These are phyloP conservation scores for Pyrocoelia pectoralis DNA, from an alignment of 2,888 invertebrate genomes.

Conservation along the genomic window DNA sequence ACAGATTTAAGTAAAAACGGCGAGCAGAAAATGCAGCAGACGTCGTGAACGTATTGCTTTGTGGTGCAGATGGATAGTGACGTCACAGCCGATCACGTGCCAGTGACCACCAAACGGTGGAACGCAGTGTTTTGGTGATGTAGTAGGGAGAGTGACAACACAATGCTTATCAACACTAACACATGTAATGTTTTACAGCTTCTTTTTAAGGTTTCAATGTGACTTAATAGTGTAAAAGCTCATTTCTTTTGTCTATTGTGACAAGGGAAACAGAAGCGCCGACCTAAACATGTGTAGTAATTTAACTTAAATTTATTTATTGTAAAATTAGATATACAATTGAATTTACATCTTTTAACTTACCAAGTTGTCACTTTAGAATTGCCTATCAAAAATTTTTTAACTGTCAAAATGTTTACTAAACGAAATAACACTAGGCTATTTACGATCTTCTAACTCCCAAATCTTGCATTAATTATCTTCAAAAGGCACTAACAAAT, in stretches of 20 bases:
- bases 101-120: constrained; percentile 5
- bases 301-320: constrained; percentile 38
- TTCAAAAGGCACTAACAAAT: constrained; percentile 6
- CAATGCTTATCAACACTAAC: no score
- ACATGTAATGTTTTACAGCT: no score
- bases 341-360: constrained; percentile 38
- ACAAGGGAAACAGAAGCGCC: constrained; percentile 29
- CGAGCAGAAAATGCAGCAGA: not conserved
- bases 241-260: not conserved
- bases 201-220: no score
- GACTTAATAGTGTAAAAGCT: no score
- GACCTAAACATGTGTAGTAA: constrained; percentile 37
- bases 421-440: constrained; percentile 17
- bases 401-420: constrained; percentile 20
- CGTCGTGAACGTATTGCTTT: not conserved
- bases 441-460: constrained; percentile 13
- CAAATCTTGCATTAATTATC: constrained; percentile 10
- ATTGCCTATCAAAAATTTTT: constrained; percentile 6
- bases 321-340: constrained; percentile 34
- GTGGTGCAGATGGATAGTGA: not conserved
- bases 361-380: constrained; percentile 36
- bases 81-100: not conserved
- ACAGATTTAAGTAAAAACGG: not conserved
- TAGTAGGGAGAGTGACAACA: no score
- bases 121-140: not conserved